phyloP scores from a whole-genome alignment of 1,140 invertebrate genomes.

The Coptotermes formosanus region DNA sequence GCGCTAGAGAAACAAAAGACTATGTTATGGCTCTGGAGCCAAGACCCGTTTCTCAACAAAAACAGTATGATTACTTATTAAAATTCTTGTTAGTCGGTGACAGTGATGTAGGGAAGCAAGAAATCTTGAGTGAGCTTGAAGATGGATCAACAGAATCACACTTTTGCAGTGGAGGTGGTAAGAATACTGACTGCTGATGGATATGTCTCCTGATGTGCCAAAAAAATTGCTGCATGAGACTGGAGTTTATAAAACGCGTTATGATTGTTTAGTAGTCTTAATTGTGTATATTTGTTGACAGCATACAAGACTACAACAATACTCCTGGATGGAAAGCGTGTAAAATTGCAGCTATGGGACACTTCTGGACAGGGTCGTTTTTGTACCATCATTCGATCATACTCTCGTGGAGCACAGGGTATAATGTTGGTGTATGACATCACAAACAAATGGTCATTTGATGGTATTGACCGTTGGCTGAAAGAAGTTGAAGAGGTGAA shows the following conservation, averaged over 20 bases:
- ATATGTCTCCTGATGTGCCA: neutral
- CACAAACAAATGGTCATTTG: slow-evolving; percentile 98
- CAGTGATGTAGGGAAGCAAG: slow-evolving; percentile 97
- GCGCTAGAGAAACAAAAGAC: slow-evolving; percentile 40
- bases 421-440: slow-evolving; percentile 97
- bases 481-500: slow-evolving; percentile 98
- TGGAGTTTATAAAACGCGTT: neutral
- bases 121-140: slow-evolving; percentile 90
- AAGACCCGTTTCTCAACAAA: slow-evolving; percentile 48
- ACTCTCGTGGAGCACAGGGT: slow-evolving; percentile 94
- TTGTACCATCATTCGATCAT: slow-evolving; percentile 95
- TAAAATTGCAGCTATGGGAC: slow-evolving; percentile 95
- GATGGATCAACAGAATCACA: slow-evolving; percentile 92
- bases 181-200: slow-evolving; percentile 34
- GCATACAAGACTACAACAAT: slow-evolving; percentile 97
- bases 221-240: too few relatives aligned
- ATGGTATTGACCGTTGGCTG: slow-evolving; percentile 94
- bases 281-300: slow-evolving; percentile 49
- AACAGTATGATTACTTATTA: slow-evolving; percentile 93
- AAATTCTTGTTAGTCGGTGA: slow-evolving; percentile 96
- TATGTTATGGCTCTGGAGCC: slow-evolving; percentile 43
- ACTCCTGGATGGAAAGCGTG: slow-evolving; percentile 91
- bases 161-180: slow-evolving; percentile 90
- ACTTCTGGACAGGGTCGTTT: slow-evolving; percentile 95
- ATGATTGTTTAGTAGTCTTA: neutral